phyloP scores from a whole-genome alignment of 2,113 vertebrate genomes.

The Burhinus bistriatus region DNA sequence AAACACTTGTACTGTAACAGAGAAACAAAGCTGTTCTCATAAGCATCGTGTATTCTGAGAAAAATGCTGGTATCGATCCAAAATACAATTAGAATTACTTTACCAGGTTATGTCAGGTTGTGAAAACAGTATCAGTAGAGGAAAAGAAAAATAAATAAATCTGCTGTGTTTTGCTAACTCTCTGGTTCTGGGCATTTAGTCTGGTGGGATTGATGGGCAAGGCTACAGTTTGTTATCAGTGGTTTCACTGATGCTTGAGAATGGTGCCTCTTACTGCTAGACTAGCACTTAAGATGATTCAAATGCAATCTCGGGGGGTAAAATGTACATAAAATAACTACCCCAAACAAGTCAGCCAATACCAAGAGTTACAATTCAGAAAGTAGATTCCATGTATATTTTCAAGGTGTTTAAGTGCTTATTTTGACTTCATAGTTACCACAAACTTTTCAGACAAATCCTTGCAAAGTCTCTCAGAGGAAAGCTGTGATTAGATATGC shows the following conservation, averaged over 20 bases:
- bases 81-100: constrained; percentile 61
- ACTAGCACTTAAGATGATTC: not conserved
- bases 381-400: not conserved
- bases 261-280: not conserved
- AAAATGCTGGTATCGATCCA: constrained; percentile 58
- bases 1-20: not conserved
- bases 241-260: not conserved
- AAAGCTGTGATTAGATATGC: not conserved
- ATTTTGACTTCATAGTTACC: not conserved
- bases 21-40: not conserved
- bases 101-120: constrained; percentile 54
- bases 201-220: not conserved
- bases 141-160: constrained; percentile 47
- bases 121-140: constrained; percentile 48
- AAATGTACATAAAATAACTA: not conserved
- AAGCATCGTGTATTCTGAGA: constrained; percentile 23
- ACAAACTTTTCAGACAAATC: not conserved
- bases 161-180: constrained; percentile 8
- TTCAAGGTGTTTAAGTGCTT: not conserved
- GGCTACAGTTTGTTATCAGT: not conserved
- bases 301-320: not conserved
- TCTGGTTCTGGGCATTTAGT: not conserved
- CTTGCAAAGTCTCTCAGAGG: not conserved
- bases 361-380: not conserved
- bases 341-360: not conserved